A percentile compares a stretch with the other conserved stretches of the same genome.
Conservation (phyloP, 1,140 invertebrate species). For the Steinernema khuongi region DNA sequence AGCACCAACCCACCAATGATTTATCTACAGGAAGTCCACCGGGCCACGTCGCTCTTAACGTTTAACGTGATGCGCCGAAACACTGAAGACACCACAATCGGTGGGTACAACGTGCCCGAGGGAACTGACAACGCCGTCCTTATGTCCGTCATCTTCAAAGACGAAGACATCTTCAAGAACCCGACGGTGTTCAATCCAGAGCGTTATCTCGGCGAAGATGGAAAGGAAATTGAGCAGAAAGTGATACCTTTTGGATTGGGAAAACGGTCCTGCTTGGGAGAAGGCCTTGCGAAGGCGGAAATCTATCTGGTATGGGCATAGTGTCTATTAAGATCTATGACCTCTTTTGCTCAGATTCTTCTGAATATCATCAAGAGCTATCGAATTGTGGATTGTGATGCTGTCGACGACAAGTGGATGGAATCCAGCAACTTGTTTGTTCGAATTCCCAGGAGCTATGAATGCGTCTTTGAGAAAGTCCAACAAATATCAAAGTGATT, state of each 20-base stretch:
- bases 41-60: conserved; percentile 46
- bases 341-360: conserved; percentile 24
- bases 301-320: conserved; percentile 23
- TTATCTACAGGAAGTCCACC: conserved; percentile 40
- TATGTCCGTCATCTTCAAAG: conserved; percentile 24
- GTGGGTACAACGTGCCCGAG: conserved; percentile 27
- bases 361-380: conserved; percentile 25
- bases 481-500: too few relatives aligned
- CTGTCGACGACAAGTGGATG: not conserved
- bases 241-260: conserved; percentile 35
- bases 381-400: not conserved
- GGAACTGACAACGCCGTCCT: conserved; percentile 25
- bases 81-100: conserved; percentile 34
- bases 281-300: conserved; percentile 24
- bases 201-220: conserved; percentile 12
- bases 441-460: not conserved
- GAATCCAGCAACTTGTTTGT: not conserved
- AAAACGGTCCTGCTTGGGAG: conserved; percentile 30
- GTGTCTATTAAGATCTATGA: not conserved
- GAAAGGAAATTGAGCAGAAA: conserved; percentile 21
- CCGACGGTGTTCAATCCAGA: conserved; percentile 10
- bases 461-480: not conserved
- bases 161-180: conserved; percentile 24
- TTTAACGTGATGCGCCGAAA: conserved; percentile 51
- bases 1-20: too few relatives aligned